Percentiles rank a stretch among this genome's conserved stretches.
phyloP scores from a whole-genome alignment of 2,888 invertebrate genomes.

The Ariolimax columbianus region DNA sequence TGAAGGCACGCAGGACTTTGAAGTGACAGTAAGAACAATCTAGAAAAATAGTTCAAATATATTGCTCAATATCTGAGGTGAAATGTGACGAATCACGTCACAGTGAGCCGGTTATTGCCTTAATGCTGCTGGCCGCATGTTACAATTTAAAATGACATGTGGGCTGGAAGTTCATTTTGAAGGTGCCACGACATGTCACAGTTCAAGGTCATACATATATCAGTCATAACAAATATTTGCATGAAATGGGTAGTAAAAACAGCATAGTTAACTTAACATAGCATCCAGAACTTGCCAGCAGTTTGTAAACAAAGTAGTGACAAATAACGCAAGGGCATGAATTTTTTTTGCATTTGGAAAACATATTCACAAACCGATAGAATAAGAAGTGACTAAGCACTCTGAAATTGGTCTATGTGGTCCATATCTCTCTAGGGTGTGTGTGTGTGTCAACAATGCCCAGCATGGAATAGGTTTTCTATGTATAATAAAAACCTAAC shows the following conservation, averaged over 20 bases:
- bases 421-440: too few relatives aligned
- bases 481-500: too few relatives aligned
- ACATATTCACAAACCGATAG: too few relatives aligned
- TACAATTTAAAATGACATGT: background rate
- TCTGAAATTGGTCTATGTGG: too few relatives aligned
- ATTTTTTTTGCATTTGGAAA: too few relatives aligned
- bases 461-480: too few relatives aligned
- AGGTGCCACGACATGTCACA: background rate
- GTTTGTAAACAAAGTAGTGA: too few relatives aligned
- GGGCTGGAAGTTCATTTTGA: background rate
- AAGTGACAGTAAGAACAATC: background rate
- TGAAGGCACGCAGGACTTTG: background rate
- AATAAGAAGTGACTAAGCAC: too few relatives aligned
- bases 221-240: background rate
- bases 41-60: background rate
- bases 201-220: background rate
- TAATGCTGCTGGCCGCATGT: background rate
- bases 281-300: too few relatives aligned
- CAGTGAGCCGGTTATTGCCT: background rate
- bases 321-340: too few relatives aligned
- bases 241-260: background rate
- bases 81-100: background rate
- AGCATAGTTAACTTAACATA: background rate
- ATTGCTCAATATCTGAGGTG: background rate
- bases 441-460: too few relatives aligned